A percentile compares a stretch with the other conserved stretches of the same genome.
Evolutionary conservation across 1,140 invertebrate genomes (phyloP).

Genomic region (Drosophila nebulosa): DNA sequence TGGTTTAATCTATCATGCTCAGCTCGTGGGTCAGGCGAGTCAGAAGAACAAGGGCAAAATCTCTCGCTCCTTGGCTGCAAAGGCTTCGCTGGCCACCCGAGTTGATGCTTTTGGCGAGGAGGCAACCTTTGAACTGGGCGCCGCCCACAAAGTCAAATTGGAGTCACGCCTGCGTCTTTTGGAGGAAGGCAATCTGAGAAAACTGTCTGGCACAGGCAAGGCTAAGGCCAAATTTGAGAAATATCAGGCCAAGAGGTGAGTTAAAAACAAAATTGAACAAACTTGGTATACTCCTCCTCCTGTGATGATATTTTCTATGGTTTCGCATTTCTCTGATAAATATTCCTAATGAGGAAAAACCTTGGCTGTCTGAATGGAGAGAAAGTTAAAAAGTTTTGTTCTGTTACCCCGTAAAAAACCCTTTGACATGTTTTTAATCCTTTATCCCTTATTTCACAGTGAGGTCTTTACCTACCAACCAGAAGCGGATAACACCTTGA

Average conservation of each 20-base stretch:
- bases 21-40: conserved; percentile 93
- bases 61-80: conserved; percentile 98
- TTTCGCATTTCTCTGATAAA: conserved; percentile 63
- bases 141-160: conserved; percentile 93
- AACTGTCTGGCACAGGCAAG: conserved; percentile 93
- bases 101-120: conserved; percentile 98
- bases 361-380: conserved; percentile 79
- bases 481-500: conserved; percentile 84
- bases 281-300: conserved; percentile 1
- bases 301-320: conserved; percentile 69
- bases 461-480: conserved; percentile 85
- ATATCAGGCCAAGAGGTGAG: conserved; percentile 90
- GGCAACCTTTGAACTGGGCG: conserved; percentile 89
- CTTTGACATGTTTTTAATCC: too few species aligned
- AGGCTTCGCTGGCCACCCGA: conserved; percentile 94
- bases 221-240: conserved; percentile 94
- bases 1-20: conserved; percentile 98
- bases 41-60: conserved; percentile 96
- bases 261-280: conserved; percentile 14
- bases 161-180: conserved; percentile 89
- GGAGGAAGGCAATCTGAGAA: conserved; percentile 91
- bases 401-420: too few species aligned
- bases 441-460: conserved; percentile 81
- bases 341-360: conserved; percentile 60
- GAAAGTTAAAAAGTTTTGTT: conserved; percentile 14